Percentiles rank a stretch among this genome's conserved stretches.
Evolutionary conservation across 2,113 vertebrate genomes (phyloP).

Genomic region (Heterochromis multidens): DNA sequence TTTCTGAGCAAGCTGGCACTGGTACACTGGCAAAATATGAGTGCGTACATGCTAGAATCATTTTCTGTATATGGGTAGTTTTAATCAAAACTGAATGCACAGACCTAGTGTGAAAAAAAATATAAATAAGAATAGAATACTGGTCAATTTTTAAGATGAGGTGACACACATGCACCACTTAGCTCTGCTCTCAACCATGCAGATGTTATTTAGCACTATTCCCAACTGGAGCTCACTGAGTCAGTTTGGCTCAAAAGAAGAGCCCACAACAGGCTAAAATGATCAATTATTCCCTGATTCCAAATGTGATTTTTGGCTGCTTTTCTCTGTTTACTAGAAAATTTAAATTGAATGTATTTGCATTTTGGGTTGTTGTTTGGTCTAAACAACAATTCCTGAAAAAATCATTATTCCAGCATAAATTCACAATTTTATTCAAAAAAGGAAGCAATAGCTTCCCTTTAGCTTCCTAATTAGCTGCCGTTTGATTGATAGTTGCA

Average conservation of each 20-base stretch:
- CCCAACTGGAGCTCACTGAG: neutral
- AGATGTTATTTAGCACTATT: neutral
- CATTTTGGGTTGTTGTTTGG: neutral
- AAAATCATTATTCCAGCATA: too few species aligned
- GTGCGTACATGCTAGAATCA: neutral
- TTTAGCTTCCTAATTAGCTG: too few species aligned
- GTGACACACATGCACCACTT: neutral
- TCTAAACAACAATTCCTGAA: neutral
- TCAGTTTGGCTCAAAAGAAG: neutral
- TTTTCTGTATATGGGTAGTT: neutral
- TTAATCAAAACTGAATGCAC: neutral
- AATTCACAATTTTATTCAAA: neutral
- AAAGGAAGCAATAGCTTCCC: neutral
- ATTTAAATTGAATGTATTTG: neutral
- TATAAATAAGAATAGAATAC: neutral
- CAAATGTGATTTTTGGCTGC: neutral
- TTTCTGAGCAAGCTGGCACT: neutral
- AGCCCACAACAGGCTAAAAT: neutral
- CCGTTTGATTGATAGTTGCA: neutral
- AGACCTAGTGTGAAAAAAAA: neutral
- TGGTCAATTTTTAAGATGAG: neutral
- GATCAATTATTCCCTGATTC: neutral
- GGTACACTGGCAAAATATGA: neutral
- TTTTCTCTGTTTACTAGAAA: neutral
- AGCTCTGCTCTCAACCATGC: neutral